Conservation (phyloP, 2,888 invertebrate species). For the Papilio elwesi region DNA sequence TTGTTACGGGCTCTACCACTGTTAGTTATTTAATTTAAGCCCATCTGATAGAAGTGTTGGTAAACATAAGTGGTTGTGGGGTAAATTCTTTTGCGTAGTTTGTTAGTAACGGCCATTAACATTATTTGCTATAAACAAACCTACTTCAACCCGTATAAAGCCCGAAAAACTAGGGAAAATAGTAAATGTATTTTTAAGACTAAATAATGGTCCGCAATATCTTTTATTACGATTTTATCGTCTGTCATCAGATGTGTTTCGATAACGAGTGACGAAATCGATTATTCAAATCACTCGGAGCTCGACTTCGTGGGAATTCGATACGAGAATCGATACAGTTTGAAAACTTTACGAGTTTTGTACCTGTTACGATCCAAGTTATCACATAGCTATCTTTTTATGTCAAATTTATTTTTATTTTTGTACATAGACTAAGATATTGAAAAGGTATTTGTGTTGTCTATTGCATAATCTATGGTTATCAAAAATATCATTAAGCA, state of each 20-base stretch:
- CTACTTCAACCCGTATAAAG: too few relatives aligned
- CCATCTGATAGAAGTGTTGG: too few relatives aligned
- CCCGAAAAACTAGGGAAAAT: too few relatives aligned
- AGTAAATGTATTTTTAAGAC: conserved; percentile 7
- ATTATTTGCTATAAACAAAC: too few relatives aligned
- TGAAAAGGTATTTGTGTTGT: not conserved
- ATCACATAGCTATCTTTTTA: not conserved
- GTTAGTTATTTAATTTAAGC: too few relatives aligned
- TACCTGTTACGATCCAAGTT: not conserved
- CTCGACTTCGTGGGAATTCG: conserved; percentile 19
- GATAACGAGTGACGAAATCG: conserved; percentile 19
- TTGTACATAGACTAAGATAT: too few relatives aligned
- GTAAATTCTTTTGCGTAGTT: too few relatives aligned
- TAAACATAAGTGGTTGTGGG: too few relatives aligned
- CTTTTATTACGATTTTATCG: conserved; percentile 18
- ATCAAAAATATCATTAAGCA: too few relatives aligned
- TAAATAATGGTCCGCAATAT: conserved; percentile 12
- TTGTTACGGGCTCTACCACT: too few relatives aligned
- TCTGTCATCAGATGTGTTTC: conserved; percentile 10
- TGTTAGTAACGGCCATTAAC: too few relatives aligned
- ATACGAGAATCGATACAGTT: conserved; percentile 24
- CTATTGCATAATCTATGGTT: too few relatives aligned
- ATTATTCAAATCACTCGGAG: conserved; percentile 30
- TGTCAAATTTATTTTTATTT: not conserved
- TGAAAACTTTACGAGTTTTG: conserved; percentile 4